A percentile compares a stretch with the other conserved stretches of the same genome.
These are phyloP conservation scores for Sminthopsis crassicaudata DNA, from an alignment of 2,113 vertebrate species.

Conservation along the genomic window DNA sequence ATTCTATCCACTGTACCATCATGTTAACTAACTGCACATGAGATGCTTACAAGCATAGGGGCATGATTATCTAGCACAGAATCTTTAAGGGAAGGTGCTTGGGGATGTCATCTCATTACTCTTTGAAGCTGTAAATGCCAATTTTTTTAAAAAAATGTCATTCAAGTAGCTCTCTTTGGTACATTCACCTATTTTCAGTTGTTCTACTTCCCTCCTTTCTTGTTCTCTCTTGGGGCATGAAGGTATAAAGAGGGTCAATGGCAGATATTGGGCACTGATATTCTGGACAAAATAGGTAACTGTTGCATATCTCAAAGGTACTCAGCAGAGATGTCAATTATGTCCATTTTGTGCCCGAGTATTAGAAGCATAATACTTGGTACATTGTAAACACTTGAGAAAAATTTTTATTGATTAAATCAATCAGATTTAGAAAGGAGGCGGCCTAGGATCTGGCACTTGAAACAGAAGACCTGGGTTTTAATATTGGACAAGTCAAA, in stretches of 20 bases:
- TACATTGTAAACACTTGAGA: not conserved
- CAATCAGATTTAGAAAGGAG: no score
- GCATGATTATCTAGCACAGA: rapidly evolving
- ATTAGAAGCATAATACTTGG: not conserved
- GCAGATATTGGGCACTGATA: not conserved
- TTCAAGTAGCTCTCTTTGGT: not conserved
- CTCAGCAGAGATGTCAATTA: not conserved
- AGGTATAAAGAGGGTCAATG: not conserved
- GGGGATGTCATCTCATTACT: not conserved
- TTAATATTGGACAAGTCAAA: not conserved
- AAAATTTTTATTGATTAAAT: not conserved
- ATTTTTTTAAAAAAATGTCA: not conserved
- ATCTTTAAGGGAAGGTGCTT: not conserved
- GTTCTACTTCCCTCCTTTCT: not conserved
- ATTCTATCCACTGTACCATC: not conserved
- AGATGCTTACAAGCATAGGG: not conserved
- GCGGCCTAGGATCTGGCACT: not conserved
- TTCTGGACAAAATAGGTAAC: not conserved
- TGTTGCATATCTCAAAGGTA: not conserved
- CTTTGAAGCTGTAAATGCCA: not conserved
- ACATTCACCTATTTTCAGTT: no score
- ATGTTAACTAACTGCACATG: not conserved
- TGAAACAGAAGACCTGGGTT: not conserved
- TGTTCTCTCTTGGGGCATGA: not conserved
- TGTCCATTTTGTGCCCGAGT: not conserved